phyloP scores from a whole-genome alignment of 2,113 vertebrate species.

The Lipophrys pholis region DNA sequence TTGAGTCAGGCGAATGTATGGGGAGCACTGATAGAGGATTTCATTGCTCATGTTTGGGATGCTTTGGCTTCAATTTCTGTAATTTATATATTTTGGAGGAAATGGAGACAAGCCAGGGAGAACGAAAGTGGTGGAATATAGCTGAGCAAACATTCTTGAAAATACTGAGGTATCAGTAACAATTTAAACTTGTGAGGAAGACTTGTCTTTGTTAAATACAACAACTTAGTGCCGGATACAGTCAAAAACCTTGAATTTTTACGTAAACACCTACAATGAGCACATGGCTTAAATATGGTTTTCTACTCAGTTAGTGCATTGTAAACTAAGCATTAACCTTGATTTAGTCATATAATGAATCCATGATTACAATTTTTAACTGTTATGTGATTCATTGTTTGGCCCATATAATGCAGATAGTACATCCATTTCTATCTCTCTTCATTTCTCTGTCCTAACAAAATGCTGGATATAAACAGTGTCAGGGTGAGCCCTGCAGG shows the following conservation, averaged over 20 bases:
- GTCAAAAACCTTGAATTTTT: background rate
- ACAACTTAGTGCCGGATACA: too few relatives aligned
- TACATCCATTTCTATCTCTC: background rate
- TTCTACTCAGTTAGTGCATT: background rate
- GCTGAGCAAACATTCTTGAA: conserved; percentile 42
- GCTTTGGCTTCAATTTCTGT: too few relatives aligned
- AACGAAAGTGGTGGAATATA: conserved; percentile 48
- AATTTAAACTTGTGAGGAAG: background rate
- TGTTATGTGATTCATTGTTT: background rate
- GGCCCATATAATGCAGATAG: background rate
- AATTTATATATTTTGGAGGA: too few relatives aligned
- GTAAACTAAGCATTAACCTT: background rate
- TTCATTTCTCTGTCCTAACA: background rate
- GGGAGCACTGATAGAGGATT: too few relatives aligned
- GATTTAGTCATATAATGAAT: background rate
- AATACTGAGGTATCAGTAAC: conserved; percentile 43
- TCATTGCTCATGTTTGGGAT: too few relatives aligned
- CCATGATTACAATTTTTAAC: background rate
- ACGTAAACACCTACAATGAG: background rate
- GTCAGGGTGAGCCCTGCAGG: conserved; percentile 3
- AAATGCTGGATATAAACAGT: conserved; percentile 7
- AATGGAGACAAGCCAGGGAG: background rate
- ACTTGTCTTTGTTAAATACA: too few relatives aligned
- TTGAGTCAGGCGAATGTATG: too few relatives aligned
- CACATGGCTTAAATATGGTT: background rate